Base-by-base conservation (phyloP, 1,140 invertebrate species). In the Caenorhabditis remanei region DNA sequence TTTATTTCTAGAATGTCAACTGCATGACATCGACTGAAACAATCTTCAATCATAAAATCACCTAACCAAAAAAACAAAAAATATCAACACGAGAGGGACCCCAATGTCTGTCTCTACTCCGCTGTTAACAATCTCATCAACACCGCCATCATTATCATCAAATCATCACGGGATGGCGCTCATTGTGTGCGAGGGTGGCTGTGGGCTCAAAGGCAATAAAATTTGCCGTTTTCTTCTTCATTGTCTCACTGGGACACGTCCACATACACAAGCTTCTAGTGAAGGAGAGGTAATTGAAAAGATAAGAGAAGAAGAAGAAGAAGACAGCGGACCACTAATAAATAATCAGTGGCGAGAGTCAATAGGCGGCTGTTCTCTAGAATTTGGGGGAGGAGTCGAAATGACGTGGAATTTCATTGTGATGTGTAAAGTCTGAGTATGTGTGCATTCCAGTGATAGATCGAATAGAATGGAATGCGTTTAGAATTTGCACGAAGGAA, bases 211-310 rank as follows among this genome's bases (percentile, higher is more conserved):
- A 75, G 46, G 67, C 65, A 71, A 71, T 71, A 24, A 79, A 79
- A 79, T 79, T 79, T 79, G 71, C 53, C 71, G 71, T 79, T 79
- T 79, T 79, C 71, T 50, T 79, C 40, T 79, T 79, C 71, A 50
- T 79, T 79, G 71, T 79, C 46, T 79, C n/a, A 16, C 5, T 4
- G 61, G 24, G 61, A 65, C 61, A 48, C 16, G 19, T 19, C 21
- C 67, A 71, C 43, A 40, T 71, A 40, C 65, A 71, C 65, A 43
- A 71, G 14, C 41, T 71, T 14, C 24, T 32, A 14, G 40, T 46
- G 67, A n/a, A n/a, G 32, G 14, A 53, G 71, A 53, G 11, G 40
- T 53, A 9, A n/a, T 48, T 79, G 11, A 6, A 7, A 79, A 14
- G 71, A 79, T 71, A 71, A 48, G n/a, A 65, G 63, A 32, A 14